These are phyloP conservation scores for Cheilosia pagana DNA, from an alignment of 2,888 invertebrate species.

Conservation along the genomic window DNA sequence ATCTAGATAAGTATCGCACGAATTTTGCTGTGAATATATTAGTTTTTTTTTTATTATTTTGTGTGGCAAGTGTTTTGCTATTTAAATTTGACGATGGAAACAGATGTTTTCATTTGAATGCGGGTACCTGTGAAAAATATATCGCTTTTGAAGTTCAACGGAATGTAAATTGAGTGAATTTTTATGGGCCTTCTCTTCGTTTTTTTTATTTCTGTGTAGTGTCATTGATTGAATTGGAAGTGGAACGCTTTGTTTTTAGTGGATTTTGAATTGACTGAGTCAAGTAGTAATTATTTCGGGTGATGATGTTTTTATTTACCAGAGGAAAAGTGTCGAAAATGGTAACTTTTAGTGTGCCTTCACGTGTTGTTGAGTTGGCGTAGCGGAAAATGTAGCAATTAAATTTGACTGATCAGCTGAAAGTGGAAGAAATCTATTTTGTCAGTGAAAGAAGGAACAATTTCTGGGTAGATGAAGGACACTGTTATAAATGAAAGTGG, in stretches of 20 bases:
- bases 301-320: no score
- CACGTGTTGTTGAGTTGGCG: no score
- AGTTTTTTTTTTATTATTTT: slow-evolving; percentile 22
- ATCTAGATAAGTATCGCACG: slow-evolving; percentile 32
- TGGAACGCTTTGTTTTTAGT: slow-evolving; percentile 4
- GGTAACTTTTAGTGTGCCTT: no score
- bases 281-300: no score
- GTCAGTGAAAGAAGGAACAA: no score
- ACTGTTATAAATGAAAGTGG: no score
- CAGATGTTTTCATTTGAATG: slow-evolving; percentile 45
- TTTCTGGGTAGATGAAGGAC: no score
- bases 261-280: no score
- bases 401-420: no score
- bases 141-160: slow-evolving; percentile 4
- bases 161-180: background rate
- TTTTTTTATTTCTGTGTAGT: background rate
- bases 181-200: background rate
- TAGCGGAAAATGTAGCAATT: no score
- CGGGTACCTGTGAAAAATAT: slow-evolving; percentile 16
- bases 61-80: slow-evolving; percentile 30
- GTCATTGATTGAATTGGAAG: slow-evolving; percentile 14
- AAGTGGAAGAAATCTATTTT: no score
- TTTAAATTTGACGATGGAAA: slow-evolving; percentile 39
- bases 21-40: slow-evolving; percentile 1
- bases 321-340: no score